Evolutionary conservation across 2,888 invertebrate species (phyloP), one percentile per base, ranked within the genome.

Genomic region (Lithophane ornitopus): DNA sequence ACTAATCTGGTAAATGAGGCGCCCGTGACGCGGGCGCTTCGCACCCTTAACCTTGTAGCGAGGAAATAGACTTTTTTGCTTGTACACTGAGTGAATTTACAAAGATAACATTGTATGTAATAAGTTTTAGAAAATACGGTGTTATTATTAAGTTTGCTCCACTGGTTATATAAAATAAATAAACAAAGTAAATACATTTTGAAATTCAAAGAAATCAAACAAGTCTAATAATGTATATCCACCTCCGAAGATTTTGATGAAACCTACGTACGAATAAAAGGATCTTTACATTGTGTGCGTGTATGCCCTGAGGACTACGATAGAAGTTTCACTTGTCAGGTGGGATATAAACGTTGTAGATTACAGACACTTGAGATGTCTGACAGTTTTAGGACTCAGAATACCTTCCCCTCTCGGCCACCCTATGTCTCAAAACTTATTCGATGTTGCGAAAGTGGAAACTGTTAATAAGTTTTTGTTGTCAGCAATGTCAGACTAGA

Each of bases 301-400:
- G 12, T n/a, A 2, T 46, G 19, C 12, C 52, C 72, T 71, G 9
- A 54, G n/a, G 54, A 34, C n/a, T 19, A n/a, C 14, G 28, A 19
- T 41, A 34, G 28, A 72, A 73, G n/a, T 34, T 28, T 56, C 22
- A 26, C 14, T 52, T 44, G 28, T 74, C 61, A 44, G n/a, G 41
- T 44, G 28, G 28, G n/a, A 61, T 28, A 14, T 34, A 61, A 61
- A 59, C 49, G 28, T n/a, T 76, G 28, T 76, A 76, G 22, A 74
- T 41, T 61, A 52, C n/a, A 22, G 28, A 74, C 28, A 34, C 49
- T 41, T 1, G 9, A 34, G 28, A 44, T 74, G 41, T 39, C 12
- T 61, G n/a, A 76, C 28, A 52, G 72, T 19, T 74, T 61, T 61
- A 52, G 19, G 41, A 34, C 28, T n/a, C 41, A n/a, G 41, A 52